Evolutionary conservation across 1,140 invertebrate species (phyloP).

Genomic region (Apocrypta bakeri): DNA sequence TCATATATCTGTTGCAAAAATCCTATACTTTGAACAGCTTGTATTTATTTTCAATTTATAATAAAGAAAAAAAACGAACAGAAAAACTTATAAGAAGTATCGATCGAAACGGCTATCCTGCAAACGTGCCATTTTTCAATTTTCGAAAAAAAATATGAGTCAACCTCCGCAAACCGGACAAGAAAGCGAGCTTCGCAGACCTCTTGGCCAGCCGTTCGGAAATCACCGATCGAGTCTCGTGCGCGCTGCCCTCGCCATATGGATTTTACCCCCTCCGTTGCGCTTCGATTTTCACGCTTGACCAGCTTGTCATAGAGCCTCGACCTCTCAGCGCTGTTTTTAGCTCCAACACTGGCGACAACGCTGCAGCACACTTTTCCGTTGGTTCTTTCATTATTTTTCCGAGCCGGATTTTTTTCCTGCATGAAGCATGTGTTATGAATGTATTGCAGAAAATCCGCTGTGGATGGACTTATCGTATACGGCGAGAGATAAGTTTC

Average conservation of each 20-base stretch:
- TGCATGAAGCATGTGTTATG: background rate
- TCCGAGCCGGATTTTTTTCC: background rate
- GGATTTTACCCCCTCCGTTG: conserved; percentile 31
- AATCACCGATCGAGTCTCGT: conserved; percentile 31
- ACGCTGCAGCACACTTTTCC: conserved; percentile 3
- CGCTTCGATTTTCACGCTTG: conserved; percentile 49
- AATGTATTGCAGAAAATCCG: background rate
- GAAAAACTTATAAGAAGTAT: too few relatives aligned
- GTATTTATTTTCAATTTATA: too few relatives aligned
- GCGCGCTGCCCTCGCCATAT: conserved; percentile 25
- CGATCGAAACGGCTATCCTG: too few relatives aligned
- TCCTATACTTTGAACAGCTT: too few relatives aligned
- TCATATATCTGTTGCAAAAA: too few relatives aligned
- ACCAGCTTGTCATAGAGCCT: conserved; percentile 44
- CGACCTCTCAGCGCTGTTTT: conserved; percentile 45
- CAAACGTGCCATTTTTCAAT: background rate
- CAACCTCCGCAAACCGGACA: background rate
- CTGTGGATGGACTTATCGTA: background rate
- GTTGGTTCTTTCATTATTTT: conserved; percentile 8
- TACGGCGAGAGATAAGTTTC: background rate
- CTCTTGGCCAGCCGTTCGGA: conserved; percentile 27
- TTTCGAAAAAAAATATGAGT: conserved; percentile 6
- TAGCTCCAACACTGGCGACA: conserved; percentile 22
- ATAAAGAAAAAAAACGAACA: too few relatives aligned
- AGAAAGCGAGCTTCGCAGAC: background rate